Base-by-base conservation (phyloP, 2,888 invertebrate genomes). In the Anthrax anthrax region DNA sequence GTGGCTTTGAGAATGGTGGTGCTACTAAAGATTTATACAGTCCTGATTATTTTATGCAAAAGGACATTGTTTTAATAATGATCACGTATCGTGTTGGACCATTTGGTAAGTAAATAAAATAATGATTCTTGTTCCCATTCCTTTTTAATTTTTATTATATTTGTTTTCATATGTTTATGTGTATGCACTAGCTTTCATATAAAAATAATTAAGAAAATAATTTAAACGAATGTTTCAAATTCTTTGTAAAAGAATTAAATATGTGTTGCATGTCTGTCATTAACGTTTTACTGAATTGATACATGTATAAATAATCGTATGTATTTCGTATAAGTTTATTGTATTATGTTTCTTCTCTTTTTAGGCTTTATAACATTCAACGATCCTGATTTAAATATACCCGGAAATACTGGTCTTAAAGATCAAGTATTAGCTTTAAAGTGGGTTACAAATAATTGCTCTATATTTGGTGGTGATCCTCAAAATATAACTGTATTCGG, bases 331-430 rank as follows among this genome's bases (percentile, higher is more conserved):
- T 12, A 32, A 12, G 12, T 4, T 12, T 23, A 32, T 12, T 12
- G 2, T 32, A n/a, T 12, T 37, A 27, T 27, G 9, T 51, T 32
- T n/a, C n/a, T n/a, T n/a, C n/a, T n/a, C n/a, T n/a, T n/a, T n/a
- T n/a, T 14, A 72, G 73, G 73, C 17, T 74, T 74, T 48, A 60
- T 73, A 29, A 65, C 65, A 32, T 57, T 73, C 0, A 61, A 68
- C 44, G 72, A 74, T 50, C 56, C 64, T 9, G 58, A 65, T 3
- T 55, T 73, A 10, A 65, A 65, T 42, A 64, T 73, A 42, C 72
- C 74, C 1, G 74, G 74, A 2, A 74, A 74, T 57, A 71, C 72
- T 0, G 73, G 71, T 3, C 59, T 74, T 1, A 73, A 74, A 58
- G 74, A 74, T 56, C 70, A 71, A 60, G 63, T 72, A 1, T 52